These are phyloP conservation scores for Xyrichtys novacula DNA, from an alignment of 2,797 vertebrate species.

Conservation along the genomic window DNA sequence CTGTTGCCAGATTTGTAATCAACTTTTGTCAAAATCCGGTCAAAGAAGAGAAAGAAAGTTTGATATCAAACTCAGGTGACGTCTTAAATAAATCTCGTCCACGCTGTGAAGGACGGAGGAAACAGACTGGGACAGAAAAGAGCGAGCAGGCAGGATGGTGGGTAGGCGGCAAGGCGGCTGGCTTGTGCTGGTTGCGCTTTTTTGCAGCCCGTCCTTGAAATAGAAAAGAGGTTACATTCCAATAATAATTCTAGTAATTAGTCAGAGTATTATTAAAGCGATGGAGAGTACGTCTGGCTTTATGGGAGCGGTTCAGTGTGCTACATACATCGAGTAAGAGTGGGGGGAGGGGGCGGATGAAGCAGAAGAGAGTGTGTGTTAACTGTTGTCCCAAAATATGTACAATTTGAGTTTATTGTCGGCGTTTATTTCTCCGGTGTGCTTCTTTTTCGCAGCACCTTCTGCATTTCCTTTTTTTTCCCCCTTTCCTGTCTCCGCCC, in stretches of 20 bases:
- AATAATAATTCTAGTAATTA: conserved; percentile 86
- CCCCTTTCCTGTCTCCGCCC: conserved; percentile 41
- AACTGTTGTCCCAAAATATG: conserved; percentile 24
- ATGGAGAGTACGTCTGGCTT: conserved; percentile 59
- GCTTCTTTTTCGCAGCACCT: conserved; percentile 26
- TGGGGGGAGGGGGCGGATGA: neutral
- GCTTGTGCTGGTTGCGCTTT: conserved; percentile 45
- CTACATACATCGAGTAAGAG: conserved; percentile 71
- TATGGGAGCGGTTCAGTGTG: conserved; percentile 78
- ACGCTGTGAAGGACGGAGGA: conserved; percentile 18
- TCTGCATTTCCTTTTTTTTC: conserved; percentile 42
- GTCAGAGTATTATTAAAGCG: conserved; percentile 74
- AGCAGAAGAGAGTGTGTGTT: conserved; percentile 6
- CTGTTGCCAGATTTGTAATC: too few relatives aligned
- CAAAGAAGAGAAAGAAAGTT: conserved; percentile 20
- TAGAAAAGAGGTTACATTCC: conserved; percentile 87
- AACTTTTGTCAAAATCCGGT: conserved; percentile 51
- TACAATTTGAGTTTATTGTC: conserved; percentile 20
- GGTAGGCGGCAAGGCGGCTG: conserved; percentile 15
- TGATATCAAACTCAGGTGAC: conserved; percentile 54
- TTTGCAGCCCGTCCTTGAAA: conserved; percentile 70
- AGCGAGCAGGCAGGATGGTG: neutral
- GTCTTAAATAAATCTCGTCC: conserved; percentile 35
- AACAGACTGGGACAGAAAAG: conserved; percentile 15
- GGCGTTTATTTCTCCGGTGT: conserved; percentile 28